A percentile compares a stretch with the other conserved stretches of the same genome.
Evolutionary conservation across 2,797 vertebrate species (phyloP).

Genomic region (Arctocebus calabarensis): DNA sequence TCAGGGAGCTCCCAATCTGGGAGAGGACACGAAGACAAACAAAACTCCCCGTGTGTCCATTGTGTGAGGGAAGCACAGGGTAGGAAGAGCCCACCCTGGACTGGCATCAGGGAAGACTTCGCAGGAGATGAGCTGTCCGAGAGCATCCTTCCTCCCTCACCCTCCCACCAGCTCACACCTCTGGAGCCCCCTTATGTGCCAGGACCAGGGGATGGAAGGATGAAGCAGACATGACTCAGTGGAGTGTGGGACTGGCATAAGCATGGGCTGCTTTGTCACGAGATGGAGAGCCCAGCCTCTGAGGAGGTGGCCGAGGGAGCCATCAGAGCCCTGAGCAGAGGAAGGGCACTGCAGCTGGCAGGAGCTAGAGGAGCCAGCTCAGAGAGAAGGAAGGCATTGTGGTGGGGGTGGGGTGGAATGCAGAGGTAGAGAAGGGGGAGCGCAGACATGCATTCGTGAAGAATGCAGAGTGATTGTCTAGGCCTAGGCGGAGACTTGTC

Average conservation of each 20-base stretch:
- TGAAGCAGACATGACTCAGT: background rate
- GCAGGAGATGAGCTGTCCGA: background rate
- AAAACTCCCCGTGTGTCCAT: background rate
- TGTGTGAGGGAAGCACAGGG: background rate
- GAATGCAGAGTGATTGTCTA: background rate
- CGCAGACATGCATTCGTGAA: fast-evolving
- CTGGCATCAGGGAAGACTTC: background rate
- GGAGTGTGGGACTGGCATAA: background rate
- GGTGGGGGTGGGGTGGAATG: background rate
- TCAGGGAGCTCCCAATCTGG: background rate
- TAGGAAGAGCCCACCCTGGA: background rate
- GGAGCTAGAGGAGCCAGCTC: background rate
- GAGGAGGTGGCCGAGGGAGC: background rate
- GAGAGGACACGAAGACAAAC: background rate
- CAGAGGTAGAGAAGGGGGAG: background rate
- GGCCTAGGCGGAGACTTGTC: background rate
- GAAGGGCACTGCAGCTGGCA: background rate
- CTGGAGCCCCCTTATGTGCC: background rate
- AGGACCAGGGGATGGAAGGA: background rate
- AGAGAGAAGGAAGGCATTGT: background rate
- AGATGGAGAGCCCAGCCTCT: background rate
- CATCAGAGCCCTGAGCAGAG: background rate
- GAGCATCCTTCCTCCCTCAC: background rate
- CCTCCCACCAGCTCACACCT: background rate
- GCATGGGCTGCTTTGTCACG: background rate